These are phyloP conservation scores for Aphidius gifuensis DNA, from an alignment of 1,140 invertebrate species.

Conservation along the genomic window DNA sequence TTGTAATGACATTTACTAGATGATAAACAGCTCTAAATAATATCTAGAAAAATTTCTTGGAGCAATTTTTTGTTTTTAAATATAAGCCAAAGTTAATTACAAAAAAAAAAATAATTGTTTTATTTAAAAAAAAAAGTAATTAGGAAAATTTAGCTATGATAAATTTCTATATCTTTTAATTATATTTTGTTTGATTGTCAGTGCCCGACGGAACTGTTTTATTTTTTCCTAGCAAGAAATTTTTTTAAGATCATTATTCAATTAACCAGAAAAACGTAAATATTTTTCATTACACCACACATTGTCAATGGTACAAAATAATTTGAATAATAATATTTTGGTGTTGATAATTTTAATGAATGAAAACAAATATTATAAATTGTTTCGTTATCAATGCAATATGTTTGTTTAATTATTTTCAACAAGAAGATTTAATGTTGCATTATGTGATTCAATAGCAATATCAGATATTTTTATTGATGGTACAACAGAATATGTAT, in stretches of 20 bases:
- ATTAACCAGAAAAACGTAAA: conserved; percentile 75
- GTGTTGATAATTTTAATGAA: conserved; percentile 82
- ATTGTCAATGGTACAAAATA: conserved; percentile 80
- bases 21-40: no score
- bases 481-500: conserved; percentile 87
- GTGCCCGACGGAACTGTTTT: no score
- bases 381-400: conserved; percentile 88
- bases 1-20: no score
- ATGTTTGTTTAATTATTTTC: conserved; percentile 87
- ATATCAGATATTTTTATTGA: conserved; percentile 88
- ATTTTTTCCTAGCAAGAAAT: conserved; percentile 58
- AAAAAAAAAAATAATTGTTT: no score
- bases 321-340: conserved; percentile 84
- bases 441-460: conserved; percentile 88
- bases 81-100: no score
- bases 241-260: conserved; percentile 90
- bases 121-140: no score
- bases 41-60: no score
- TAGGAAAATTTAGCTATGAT: no score
- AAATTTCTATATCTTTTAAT: no score
- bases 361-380: conserved; percentile 92
- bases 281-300: conserved; percentile 86
- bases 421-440: conserved; percentile 84
- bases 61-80: no score
- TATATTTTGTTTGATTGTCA: no score